phyloP scores from a whole-genome alignment of 1,140 invertebrate species.

The Brachionus plicatilis region DNA sequence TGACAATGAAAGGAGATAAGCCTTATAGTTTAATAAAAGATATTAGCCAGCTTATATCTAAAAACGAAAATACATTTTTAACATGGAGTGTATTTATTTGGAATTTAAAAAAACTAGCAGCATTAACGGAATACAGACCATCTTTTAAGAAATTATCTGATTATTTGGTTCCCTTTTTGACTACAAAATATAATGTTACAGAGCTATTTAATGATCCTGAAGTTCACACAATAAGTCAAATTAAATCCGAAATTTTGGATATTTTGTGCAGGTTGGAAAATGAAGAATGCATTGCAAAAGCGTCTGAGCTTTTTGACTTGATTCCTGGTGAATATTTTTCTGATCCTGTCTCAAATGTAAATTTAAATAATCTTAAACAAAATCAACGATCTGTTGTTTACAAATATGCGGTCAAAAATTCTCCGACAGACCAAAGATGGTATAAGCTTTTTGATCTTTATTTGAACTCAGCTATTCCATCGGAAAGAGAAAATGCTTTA shows the following conservation, averaged over 20 bases:
- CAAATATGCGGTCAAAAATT: not conserved
- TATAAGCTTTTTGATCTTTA: not conserved
- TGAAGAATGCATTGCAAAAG: not conserved
- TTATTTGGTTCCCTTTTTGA: not conserved
- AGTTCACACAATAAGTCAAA: not conserved
- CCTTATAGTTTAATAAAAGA: not conserved
- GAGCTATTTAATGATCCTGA: not conserved
- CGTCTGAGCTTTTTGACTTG: not conserved
- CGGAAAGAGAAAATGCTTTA: slow-evolving; percentile 19
- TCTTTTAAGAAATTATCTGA: not conserved
- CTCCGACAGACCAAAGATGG: not conserved
- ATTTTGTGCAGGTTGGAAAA: not conserved
- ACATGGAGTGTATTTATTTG: slow-evolving; percentile 16
- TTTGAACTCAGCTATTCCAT: not conserved
- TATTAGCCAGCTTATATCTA: not conserved
- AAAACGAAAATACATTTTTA: slow-evolving; percentile 3
- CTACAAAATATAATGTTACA: not conserved
- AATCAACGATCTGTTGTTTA: not conserved
- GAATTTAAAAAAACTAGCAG: not conserved
- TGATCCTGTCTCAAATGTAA: not conserved
- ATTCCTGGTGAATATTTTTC: not conserved
- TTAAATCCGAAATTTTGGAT: slow-evolving; percentile 15
- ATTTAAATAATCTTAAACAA: not conserved
- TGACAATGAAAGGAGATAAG: not conserved
- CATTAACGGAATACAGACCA: slow-evolving; percentile 4